These are phyloP conservation scores for Dermatemys mawii DNA, from an alignment of 2,113 vertebrate genomes.

Conservation along the genomic window DNA sequence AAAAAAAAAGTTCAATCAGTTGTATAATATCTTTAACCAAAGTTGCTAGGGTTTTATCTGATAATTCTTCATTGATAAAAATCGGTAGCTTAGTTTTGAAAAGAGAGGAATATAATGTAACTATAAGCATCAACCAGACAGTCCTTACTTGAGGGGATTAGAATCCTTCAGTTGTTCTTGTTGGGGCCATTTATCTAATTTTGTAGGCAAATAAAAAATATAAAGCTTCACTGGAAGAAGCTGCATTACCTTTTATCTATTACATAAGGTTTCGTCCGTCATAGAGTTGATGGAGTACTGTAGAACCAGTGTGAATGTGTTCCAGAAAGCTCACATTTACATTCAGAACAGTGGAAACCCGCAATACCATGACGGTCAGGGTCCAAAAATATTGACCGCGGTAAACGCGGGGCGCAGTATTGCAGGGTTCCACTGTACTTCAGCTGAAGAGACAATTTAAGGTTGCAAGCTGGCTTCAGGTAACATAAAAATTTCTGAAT, in stretches of 20 bases:
- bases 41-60: not conserved
- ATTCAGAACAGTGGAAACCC: too few species aligned
- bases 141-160: not conserved
- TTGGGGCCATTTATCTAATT: not conserved
- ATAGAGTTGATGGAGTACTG: too few species aligned
- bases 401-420: too few species aligned
- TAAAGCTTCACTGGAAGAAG: conserved; percentile 53
- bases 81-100: not conserved
- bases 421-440: too few species aligned
- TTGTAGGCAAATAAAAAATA: conserved; percentile 49
- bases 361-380: too few species aligned
- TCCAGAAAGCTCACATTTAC: too few species aligned
- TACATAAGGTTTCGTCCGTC: conserved; percentile 36
- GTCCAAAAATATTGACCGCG: too few species aligned
- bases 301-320: too few species aligned
- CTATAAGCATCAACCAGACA: conserved; percentile 23
- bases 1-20: too few species aligned
- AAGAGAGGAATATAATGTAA: conserved; percentile 3
- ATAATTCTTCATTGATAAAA: conserved; percentile 22
- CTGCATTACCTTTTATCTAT: conserved; percentile 45
- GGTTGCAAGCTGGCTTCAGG: too few species aligned
- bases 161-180: conserved; percentile 39
- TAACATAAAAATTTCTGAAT: not conserved
- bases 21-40: not conserved
- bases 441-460: too few species aligned